Base-by-base conservation (phyloP, 64 coral and sea anemone genomes). In the Porites lutea region DNA sequence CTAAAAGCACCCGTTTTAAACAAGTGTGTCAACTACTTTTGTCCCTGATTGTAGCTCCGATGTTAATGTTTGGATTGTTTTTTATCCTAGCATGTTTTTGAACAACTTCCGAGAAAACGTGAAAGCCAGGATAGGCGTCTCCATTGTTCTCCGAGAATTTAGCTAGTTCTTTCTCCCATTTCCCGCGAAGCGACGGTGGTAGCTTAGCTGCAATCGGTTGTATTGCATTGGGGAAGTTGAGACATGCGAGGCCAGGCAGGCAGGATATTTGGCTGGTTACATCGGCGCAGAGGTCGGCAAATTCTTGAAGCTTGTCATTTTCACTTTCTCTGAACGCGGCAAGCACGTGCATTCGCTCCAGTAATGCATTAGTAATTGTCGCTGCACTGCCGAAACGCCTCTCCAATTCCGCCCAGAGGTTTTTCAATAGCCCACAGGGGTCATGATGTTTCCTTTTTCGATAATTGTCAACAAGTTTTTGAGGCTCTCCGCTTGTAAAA, bases 361-460 rank as follows among this genome's bases (percentile, higher is more conserved):
- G n/a, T n/a, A 91, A 60, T 48, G 77, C 64, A 11, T 90, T 81
- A 6, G 77, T 90, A 11, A 68, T 90, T 60, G 54, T 52, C 67
- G 77, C 77, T 47, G 89, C 7, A 64, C 66, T 91, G 21, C 89
- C 78, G 81, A 91, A 91, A 19, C 65, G 64, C 67, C 20, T 82
- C 89, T 91, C 89, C 48, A 83, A 46, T 68, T 91, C 89, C 3
- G 27, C 9, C 89, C 78, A 83, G 13, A 91, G 50, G 18, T 81
- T 23, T 21, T 83, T 59, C 52, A 91, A 57, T 67, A 81, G 66
- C 21, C 46, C 46, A 48, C 37, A 20, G n/a, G 89, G 89, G 78
- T 90, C 66, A 3, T 48, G 65, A 8, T 90, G 77, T 53, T 19
- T 13, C 13, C 88, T 53, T 54, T 90, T 59, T 7, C 88, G 27